Evolutionary conservation across 2,113 vertebrate genomes (phyloP), one percentile per base, ranked within the genome.

Genomic region (Haemorhous mexicanus): DNA sequence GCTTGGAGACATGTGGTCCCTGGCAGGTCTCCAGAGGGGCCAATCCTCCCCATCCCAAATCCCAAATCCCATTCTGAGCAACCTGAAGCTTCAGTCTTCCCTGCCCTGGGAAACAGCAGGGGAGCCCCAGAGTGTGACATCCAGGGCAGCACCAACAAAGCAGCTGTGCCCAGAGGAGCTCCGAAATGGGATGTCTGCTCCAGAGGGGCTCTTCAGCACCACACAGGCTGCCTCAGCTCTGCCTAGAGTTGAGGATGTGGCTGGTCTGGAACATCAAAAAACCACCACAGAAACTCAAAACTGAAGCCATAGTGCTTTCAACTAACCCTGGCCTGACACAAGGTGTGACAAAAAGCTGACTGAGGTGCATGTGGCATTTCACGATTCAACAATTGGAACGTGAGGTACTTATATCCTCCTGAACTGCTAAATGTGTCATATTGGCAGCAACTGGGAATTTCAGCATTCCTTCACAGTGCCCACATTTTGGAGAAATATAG

Each of bases 371-470:
- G 63, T 77, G 78, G 46, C 32, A 21, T 69, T 93, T 94, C 82
- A 73, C 16, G 1, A 68, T 67, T 79, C 67, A 72, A 46, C 66
- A 88, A 28, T 37, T 87, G 85, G 62, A 91, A 87, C 49, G 15
- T 73, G 67, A 87, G 67, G 37, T 39, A 26, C 62, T 90, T 52
- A 11, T 5, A 35, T 62, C 28, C 69, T 82, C 66, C 53, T 63
- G 61, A 86, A 62, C 76, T 87, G 63, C 35, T 88, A 85, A 85
- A 90, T 66, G 27, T 35, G 89, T 89, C 82, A n/a, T 39, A 28
- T 8, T 10, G 32, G 39, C 80, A 93, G 75, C 35, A 53, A 18
- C 13, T 3, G n/a, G 61, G 49, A 64, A 41, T 11, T 90, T 50
- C 9, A 86, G 61, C 68, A 75, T 84, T 81, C 83, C 73, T 72